A percentile compares a stretch with the other conserved stretches of the same genome.
Evolutionary conservation across 2,113 vertebrate genomes (phyloP).

Genomic region (Dermatemys mawii): DNA sequence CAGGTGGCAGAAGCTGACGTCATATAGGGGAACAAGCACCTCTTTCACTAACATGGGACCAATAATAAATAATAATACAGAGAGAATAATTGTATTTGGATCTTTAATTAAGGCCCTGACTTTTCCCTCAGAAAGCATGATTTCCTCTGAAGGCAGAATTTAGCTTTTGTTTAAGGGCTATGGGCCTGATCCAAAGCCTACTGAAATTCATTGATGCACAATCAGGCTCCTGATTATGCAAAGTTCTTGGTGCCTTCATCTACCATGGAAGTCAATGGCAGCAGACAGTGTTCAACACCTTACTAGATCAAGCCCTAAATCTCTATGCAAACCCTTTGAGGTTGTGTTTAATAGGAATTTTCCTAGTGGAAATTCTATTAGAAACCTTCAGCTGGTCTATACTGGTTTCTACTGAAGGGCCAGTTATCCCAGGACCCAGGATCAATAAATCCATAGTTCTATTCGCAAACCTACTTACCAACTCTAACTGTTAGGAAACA

Average conservation of each 20-base stretch:
- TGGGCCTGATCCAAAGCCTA: not conserved
- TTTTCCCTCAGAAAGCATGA: not conserved
- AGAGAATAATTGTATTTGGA: not conserved
- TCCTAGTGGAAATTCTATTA: constrained; percentile 27
- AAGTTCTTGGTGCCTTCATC: not conserved
- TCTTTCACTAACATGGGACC: not conserved
- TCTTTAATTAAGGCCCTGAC: not conserved
- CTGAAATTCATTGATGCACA: not conserved
- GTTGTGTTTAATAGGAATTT: not conserved
- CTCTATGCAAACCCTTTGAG: not conserved
- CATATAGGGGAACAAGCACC: not conserved
- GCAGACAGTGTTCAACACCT: not conserved
- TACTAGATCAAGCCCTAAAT: not conserved
- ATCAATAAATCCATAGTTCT: not conserved
- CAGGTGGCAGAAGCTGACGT: not conserved
- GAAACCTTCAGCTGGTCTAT: not conserved
- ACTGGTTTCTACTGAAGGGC: not conserved
- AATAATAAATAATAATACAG: not conserved
- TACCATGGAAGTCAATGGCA: not conserved
- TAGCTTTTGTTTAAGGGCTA: not conserved
- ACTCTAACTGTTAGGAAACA: not conserved
- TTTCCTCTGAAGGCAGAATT: not conserved
- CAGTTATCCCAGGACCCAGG: not conserved
- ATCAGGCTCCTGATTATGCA: not conserved
- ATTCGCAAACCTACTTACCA: not conserved